phyloP scores from a whole-genome alignment of 1,140 invertebrate genomes.

The Procambarus clarkii region DNA sequence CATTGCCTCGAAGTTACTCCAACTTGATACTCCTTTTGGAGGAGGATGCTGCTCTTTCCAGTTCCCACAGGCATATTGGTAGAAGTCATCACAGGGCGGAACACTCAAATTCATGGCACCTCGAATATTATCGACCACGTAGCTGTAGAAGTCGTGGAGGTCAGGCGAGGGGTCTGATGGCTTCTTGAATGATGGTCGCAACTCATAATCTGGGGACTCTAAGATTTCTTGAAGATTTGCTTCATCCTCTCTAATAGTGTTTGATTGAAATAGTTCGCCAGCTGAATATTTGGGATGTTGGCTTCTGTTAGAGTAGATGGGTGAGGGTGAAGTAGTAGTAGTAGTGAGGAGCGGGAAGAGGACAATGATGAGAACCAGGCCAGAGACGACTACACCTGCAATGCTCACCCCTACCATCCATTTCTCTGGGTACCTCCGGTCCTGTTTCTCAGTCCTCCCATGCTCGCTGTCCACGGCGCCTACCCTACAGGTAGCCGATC shows the following conservation, averaged over 20 bases:
- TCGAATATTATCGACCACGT: conserved; percentile 72
- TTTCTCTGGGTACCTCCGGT: neutral
- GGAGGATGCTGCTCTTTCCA: conserved; percentile 27
- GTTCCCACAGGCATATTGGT: conserved; percentile 78
- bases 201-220: neutral
- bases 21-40: conserved; percentile 10
- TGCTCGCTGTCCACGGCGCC: neutral
- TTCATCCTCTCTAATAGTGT: neutral
- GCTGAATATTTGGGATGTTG: neutral
- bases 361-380: neutral
- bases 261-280: neutral
- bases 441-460: neutral
- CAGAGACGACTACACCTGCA: neutral
- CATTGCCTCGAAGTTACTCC: conserved; percentile 52
- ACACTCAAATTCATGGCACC: conserved; percentile 75
- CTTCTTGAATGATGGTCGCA: too few species aligned
- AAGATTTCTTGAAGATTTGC: neutral
- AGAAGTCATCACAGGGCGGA: conserved; percentile 79
- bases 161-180: neutral
- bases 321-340: neutral
- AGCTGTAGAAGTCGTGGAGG: neutral
- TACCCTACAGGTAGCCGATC: neutral
- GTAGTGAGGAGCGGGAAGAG: neutral
- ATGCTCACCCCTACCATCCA: neutral
- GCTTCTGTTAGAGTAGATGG: neutral